Base-by-base conservation (phyloP, 2,888 invertebrate genomes). In the Allacma fusca region DNA sequence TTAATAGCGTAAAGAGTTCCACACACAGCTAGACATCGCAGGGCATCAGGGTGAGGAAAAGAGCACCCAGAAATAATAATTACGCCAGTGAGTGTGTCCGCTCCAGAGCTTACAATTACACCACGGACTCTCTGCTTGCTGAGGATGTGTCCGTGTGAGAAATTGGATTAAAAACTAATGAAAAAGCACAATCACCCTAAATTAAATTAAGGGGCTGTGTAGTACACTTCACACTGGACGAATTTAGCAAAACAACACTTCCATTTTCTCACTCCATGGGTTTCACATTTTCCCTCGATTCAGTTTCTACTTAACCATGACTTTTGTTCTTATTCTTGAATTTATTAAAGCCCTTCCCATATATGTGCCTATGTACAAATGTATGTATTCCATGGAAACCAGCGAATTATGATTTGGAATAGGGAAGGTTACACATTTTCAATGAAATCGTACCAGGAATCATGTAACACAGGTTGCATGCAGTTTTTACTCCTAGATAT, bases 131-230 rank as follows among this genome's bases (percentile, higher is more conserved):
- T 50, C 50, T n/a, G 19, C 19, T 19, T 50, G 50, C 2, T 50
- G 50, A 50, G n/a, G 16, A n/a, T 50, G 50, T 5, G 50, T 50
- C 16, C 50, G 57, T 50, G 50, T 28, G 71, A 57, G 50, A 71
- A 71, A 71, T 71, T 57, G 57, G 71, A 71, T 71, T 71, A 71
- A 71, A 71, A 71, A 71, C 71, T 71, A 71, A 71, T 71, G 71
- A 71, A 71, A 71, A 71, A 71, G 71, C 71, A 57, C 71, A 71
- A 71, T 71, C 71, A 71, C 71, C 71, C 71, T 44, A 71, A 71
- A 71, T 71, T 50, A 71, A 71, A 71, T 71, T 71, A 71, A 57
- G 71, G 28, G 71, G 57, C 13, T 50, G 28, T 43, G 50, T 40
- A 34, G 9, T 9, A 34, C 34, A 71, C 44, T 28, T 57, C 12